These are phyloP conservation scores for Catalaphyllia jardinei DNA, from an alignment of 64 coral and sea anemone genomes.

Conservation along the genomic window DNA sequence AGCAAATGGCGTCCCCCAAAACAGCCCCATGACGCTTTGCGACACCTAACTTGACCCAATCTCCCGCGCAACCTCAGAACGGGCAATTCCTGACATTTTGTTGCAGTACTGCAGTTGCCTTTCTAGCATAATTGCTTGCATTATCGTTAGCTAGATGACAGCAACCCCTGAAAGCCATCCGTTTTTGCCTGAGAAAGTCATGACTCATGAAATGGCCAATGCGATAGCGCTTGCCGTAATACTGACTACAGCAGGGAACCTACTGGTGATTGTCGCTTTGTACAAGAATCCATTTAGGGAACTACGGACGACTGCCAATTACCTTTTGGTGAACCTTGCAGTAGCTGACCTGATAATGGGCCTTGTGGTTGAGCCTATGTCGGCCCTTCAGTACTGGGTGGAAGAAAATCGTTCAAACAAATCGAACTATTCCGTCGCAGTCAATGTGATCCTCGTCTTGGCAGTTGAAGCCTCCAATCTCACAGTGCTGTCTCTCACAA, in stretches of 20 bases:
- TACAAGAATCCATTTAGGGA: constrained; percentile 26
- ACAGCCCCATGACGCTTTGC: no score
- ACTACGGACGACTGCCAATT: constrained; percentile 34
- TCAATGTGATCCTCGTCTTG: background rate
- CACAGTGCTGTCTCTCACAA: background rate
- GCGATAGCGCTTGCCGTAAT: constrained; percentile 15
- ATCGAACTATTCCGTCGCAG: background rate
- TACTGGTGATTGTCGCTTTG: constrained; percentile 42
- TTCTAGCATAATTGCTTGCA: no score
- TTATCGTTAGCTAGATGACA: background rate
- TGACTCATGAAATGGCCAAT: background rate
- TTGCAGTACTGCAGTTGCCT: no score
- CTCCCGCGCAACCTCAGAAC: no score
- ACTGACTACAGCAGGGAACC: constrained; percentile 41
- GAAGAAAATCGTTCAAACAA: background rate
- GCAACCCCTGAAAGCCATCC: background rate
- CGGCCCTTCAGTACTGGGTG: constrained; percentile 7
- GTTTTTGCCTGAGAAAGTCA: background rate
- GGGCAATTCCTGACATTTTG: background rate
- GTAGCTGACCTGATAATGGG: constrained; percentile 38
- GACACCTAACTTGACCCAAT: no score
- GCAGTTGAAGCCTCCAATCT: background rate
- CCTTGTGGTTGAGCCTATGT: constrained; percentile 31
- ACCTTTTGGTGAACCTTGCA: constrained; percentile 42
- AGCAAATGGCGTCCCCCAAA: no score